A percentile compares a stretch with the other conserved stretches of the same genome.
Conservation (phyloP, 64 coral and sea anemone genomes). For the Dendronephthya gigantea region DNA sequence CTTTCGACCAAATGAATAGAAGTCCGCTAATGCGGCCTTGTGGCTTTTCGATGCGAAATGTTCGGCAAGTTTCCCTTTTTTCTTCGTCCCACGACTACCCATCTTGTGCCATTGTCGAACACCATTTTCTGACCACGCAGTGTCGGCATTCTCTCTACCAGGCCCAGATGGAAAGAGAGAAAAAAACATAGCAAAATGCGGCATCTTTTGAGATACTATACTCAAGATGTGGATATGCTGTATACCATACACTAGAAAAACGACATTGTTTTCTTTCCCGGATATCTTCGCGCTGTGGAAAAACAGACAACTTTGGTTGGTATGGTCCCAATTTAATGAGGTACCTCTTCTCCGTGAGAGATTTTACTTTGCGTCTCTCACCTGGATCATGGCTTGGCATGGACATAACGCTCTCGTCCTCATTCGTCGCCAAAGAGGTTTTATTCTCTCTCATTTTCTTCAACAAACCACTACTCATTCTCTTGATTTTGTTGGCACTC, state of each 20-base stretch:
- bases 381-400: not conserved
- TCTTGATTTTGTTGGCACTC: not conserved
- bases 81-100: not conserved
- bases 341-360: not conserved
- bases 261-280: not conserved
- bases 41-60: not conserved
- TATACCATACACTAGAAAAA: not conserved
- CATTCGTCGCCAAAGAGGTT: not conserved
- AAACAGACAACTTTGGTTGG: not conserved
- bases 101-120: not conserved
- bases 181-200: conserved; percentile 1
- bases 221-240: not conserved
- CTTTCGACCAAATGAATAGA: not conserved
- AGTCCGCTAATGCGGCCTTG: not conserved
- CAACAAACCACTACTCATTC: not conserved
- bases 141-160: not conserved
- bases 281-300: not conserved
- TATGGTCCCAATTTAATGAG: not conserved
- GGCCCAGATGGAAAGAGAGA: not conserved
- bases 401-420: not conserved
- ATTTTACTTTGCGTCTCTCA: not conserved
- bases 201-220: not conserved
- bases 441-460: not conserved
- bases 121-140: not conserved
- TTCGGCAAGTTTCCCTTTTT: not conserved